Evolutionary conservation across 2,113 vertebrate species (phyloP), one percentile per base, ranked within the genome.

Genomic region (Lasiurus borealis): DNA sequence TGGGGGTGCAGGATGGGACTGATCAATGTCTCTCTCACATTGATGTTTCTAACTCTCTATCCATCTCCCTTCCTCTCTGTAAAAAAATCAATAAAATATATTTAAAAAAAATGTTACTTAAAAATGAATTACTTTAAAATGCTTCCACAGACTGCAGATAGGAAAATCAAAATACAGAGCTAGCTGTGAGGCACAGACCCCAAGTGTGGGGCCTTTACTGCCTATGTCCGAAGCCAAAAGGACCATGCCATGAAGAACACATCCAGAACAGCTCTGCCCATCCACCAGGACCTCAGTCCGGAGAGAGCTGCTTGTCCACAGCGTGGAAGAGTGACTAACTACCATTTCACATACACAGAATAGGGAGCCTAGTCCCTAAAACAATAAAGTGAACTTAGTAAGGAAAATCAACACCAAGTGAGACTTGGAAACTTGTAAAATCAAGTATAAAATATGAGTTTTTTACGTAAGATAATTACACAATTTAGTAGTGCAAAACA

Each of bases 241-340:
- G 10, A 7, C 8, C 23, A 15, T 2, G 2, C 19, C 12, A 3
- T 50, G 15, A 44, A 2, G 3, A 8, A 0, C 6, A 5, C 2
- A 4, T 27, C 40, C 46, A 15, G 36, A 7, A 48, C 1, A 80
- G 12, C 6, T 59, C 10, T 88, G 6, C 25, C 4, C 21, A 64
- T 16, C 3, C 11, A n/a, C 25, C 3, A 77, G 46, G 8, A 15
- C 6, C 5, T 54, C 8, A 40, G 6, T 0, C 25, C 82, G 40
- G 9, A 48, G n/a, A 40, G 66, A 81, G 40, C 2, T 40, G 18
- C 13, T 81, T 50, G 25, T 34, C 6, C 12, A 40, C 7, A 23
- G 1, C 25, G 21, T 66, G 15, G 12, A 73, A 91, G 12, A 5
- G 1, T 40, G 13, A 10, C 8, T 59, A 4, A 40, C 12, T 19